A percentile compares a stretch with the other conserved stretches of the same genome.
phyloP scores from a whole-genome alignment of 2,888 invertebrate species.

The Drosophila emarginata region DNA sequence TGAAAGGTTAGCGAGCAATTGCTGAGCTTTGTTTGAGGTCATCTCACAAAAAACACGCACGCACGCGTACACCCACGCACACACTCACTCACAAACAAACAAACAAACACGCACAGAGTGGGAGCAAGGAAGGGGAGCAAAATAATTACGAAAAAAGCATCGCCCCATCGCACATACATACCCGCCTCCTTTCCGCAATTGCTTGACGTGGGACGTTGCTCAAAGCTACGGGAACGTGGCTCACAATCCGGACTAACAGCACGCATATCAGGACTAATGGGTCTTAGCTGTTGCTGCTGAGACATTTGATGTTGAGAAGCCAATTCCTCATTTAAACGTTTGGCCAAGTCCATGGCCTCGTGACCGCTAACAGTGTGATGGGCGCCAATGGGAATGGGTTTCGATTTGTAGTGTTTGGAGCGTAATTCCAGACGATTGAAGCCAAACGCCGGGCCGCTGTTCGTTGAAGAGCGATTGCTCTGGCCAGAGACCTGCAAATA shows the following conservation, averaged over 20 bases:
- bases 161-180: slow-evolving; percentile 51
- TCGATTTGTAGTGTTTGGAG: slow-evolving; percentile 85
- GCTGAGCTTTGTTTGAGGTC: slow-evolving; percentile 22
- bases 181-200: slow-evolving; percentile 56
- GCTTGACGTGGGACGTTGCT: slow-evolving; percentile 83
- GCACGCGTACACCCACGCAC: not conserved
- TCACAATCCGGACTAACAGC: slow-evolving; percentile 84
- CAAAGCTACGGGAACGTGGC: slow-evolving; percentile 87
- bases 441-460: slow-evolving; percentile 48
- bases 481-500: slow-evolving; percentile 5
- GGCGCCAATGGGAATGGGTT: slow-evolving; percentile 88
- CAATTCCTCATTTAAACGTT: slow-evolving; percentile 87
- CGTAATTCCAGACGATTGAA: slow-evolving; percentile 75
- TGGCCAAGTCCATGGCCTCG: slow-evolving; percentile 90
- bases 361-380: slow-evolving; percentile 91
- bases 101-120: not conserved
- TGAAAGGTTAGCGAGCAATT: slow-evolving; percentile 28
- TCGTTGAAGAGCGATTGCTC: not conserved
- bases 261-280: slow-evolving; percentile 82
- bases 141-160: not conserved
- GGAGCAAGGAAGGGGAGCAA: not conserved
- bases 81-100: not conserved
- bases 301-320: slow-evolving; percentile 80
- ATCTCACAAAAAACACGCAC: slow-evolving; percentile 11
- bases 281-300: slow-evolving; percentile 72